A percentile compares a stretch with the other conserved stretches of the same genome.
These are phyloP conservation scores for Clistopyga incitator DNA, from an alignment of 2,888 invertebrate genomes.

Conservation along the genomic window DNA sequence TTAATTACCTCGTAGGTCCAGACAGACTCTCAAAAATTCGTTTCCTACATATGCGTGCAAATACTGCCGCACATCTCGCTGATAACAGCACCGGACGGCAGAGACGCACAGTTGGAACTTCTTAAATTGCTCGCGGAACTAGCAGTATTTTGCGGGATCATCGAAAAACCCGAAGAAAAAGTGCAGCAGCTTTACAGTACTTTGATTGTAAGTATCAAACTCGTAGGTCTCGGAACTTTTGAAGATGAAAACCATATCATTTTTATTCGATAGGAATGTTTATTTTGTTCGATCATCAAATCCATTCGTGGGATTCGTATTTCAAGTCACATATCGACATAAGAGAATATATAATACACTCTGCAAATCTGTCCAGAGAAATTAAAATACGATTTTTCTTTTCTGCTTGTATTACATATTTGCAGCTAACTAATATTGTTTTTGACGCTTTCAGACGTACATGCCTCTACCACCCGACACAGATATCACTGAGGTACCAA, in stretches of 20 bases:
- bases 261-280: no score
- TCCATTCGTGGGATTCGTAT: no score
- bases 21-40: conserved; percentile 94
- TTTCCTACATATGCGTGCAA: conserved; percentile 93
- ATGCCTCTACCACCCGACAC: conserved; percentile 94
- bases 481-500: conserved; percentile 89
- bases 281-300: no score
- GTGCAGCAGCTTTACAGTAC: conserved; percentile 91
- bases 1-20: conserved; percentile 87
- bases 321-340: no score
- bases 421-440: conserved; percentile 29
- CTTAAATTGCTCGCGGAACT: conserved; percentile 95
- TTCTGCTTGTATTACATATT: neutral
- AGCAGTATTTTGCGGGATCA: conserved; percentile 90
- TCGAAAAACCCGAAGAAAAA: conserved; percentile 91
- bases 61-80: conserved; percentile 92
- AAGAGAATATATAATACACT: no score
- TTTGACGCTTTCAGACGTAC: conserved; percentile 88
- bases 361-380: neutral
- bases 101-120: conserved; percentile 90
- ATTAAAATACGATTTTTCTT: neutral
- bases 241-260: no score
- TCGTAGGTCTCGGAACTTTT: no score
- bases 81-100: conserved; percentile 86
- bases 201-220: conserved; percentile 89